These are phyloP conservation scores for Andrena cerasifolii DNA, from an alignment of 1,140 invertebrate species.

Conservation along the genomic window DNA sequence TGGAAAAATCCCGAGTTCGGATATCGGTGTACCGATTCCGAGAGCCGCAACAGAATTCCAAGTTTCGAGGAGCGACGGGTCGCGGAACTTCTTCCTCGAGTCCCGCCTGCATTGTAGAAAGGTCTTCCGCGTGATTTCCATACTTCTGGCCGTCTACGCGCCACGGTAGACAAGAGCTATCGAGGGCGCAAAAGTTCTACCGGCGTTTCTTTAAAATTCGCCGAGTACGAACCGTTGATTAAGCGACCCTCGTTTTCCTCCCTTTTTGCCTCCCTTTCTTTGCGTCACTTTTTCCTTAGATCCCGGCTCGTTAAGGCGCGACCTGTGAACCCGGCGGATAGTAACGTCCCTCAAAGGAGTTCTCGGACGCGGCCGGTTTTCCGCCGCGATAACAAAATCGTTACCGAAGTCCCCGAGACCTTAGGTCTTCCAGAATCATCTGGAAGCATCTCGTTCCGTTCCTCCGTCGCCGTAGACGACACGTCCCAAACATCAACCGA, in stretches of 20 bases:
- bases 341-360: constrained; percentile 56
- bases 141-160: not conserved
- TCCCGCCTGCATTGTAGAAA: not conserved
- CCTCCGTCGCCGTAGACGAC: too few relatives aligned
- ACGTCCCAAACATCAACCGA: too few relatives aligned
- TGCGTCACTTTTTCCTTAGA: constrained; percentile 14
- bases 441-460: too few relatives aligned
- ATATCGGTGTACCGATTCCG: not conserved
- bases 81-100: not conserved
- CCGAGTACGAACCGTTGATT: constrained; percentile 53
- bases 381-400: constrained; percentile 56
- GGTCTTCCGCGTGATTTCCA: constrained; percentile 18
- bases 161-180: not conserved
- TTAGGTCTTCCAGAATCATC: not conserved
- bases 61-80: not conserved
- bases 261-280: not conserved
- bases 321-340: constrained; percentile 26
- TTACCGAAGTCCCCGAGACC: not conserved
- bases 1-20: not conserved
- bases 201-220: constrained; percentile 43
- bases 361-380: constrained; percentile 21
- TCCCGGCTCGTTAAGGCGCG: constrained; percentile 53
- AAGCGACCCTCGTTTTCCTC: constrained; percentile 28
- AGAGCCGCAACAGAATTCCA: not conserved
- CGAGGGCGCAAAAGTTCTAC: not conserved